phyloP scores from a whole-genome alignment of 2,113 vertebrate genomes.

The Balaeniceps rex region DNA sequence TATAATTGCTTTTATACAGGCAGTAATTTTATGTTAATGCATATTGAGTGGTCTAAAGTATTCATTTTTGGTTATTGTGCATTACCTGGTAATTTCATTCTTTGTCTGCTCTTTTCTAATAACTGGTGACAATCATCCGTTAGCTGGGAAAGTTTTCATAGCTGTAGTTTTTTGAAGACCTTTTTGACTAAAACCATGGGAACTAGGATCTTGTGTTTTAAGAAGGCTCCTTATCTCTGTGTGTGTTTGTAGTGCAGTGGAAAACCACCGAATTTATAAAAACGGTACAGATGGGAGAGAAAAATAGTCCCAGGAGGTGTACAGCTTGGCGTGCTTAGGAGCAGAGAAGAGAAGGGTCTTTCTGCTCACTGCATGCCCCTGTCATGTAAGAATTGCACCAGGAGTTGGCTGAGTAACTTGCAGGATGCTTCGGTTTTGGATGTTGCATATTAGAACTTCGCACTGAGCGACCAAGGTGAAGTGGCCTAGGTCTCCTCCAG shows the following conservation, averaged over 20 bases:
- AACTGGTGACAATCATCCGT: neutral
- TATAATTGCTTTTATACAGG: neutral
- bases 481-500: neutral
- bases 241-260: no score
- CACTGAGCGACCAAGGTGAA: neutral
- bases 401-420: neutral
- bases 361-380: neutral
- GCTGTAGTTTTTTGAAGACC: neutral
- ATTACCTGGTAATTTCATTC: neutral
- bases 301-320: neutral
- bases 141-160: neutral
- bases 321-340: neutral
- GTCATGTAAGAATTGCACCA: no score
- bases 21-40: neutral
- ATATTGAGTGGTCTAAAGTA: neutral
- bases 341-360: neutral
- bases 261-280: neutral
- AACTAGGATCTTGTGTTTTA: neutral
- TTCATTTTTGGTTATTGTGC: neutral
- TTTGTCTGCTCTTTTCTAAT: neutral
- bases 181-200: neutral
- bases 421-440: neutral
- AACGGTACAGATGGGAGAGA: neutral
- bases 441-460: neutral
- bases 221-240: no score